Base-by-base conservation (phyloP, 2,113 vertebrate genomes). In the Callithrix jacchus region DNA sequence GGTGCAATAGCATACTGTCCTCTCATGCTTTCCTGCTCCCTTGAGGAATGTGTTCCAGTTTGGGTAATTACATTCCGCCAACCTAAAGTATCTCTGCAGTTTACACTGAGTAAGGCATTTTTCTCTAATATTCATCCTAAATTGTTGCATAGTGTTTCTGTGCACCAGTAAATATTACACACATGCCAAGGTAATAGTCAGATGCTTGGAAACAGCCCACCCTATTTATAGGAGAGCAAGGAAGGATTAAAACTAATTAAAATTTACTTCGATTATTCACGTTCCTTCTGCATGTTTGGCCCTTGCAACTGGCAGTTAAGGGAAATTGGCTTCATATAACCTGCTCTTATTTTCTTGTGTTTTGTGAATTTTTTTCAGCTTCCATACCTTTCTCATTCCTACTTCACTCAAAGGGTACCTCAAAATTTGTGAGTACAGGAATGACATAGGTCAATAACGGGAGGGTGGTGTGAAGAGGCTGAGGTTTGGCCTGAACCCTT, bases 91-190 rank as follows among this genome's bases (percentile, higher is more conserved):
- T 81, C 87, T 96, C 93, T 80, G 52, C 77, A 87, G 89, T 96
- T 94, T 97, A 96, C 97, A 84, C 68, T 42, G 96, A 96, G 90
- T 74, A 80, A 96, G 85, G 93, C 90, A 95, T 95, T 97, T 94
- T 96, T 96, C 94, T 97, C 96, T 98, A 98, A 97, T 97, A 97
- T 92, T 96, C 87, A 92, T 86, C 93, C 94, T 96, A 97, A 98
- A 97, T 97, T 95, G 97, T 97, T 96, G 71, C 95, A 66, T 58
- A 95, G 94, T 87, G 94, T 97, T 94, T 96, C 91, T 77, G 71
- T 88, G 61, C 93, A 85, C 74, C 89, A 56, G 97, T 94, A 96
- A 98, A 96, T 68, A 91, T 23, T 10, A 12, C 81, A 85, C 92
- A 66, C 71, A 86, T 84, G 98, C 90, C 96, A 97, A 79, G 40